Evolutionary conservation across 35 echinoderm and acorn worm species (phyloP), one percentile per base, ranked within the genome.

Genomic region (Anneissia japonica): DNA sequence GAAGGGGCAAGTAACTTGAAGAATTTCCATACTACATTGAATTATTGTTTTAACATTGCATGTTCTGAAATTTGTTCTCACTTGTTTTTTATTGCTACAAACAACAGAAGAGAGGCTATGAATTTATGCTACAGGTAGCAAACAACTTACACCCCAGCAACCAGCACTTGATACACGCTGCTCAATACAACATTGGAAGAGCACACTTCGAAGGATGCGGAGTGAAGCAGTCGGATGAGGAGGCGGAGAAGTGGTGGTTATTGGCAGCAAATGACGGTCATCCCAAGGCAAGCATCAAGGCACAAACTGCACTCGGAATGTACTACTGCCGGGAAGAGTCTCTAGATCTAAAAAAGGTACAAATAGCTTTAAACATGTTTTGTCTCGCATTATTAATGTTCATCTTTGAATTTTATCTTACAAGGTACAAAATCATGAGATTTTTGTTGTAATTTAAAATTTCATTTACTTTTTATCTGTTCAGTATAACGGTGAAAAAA

Each of bases 221-320:
- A 3, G 86, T 99, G 1, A 91, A 88, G 75, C 96, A 99, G 84
- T 99, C 92, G 0, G 92, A 99, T 46, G 37, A 23, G 0, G 96
- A 99, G 72, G 96, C 96, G 21, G 96, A 99, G 41, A 86, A 81
- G 39, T 99, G 92, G 86, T 99, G 96, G 96, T 83, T 99, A n/a
- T 80, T 99, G n/a, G 91, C 96, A 3, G 96, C 96, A 0, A 92
- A 99, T 72, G 96, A 99, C 46, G 96, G 96, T 0, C 94, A 99
- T 81, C 96, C 96, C 17, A 84, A 91, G 43, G 92, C 89, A 0
- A 99, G 96, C 41, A 51, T 99, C 77, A 99, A 94, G 41, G 96
- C 96, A 10, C 96, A 99, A 76, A 99, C 92, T 51, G 96, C 88
- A 4, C 92, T 99, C 7, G 96, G 89, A 79, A 99, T 99, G 96